These are phyloP conservation scores for Madoqua kirkii DNA, from an alignment of 2,113 vertebrate genomes.

Conservation along the genomic window DNA sequence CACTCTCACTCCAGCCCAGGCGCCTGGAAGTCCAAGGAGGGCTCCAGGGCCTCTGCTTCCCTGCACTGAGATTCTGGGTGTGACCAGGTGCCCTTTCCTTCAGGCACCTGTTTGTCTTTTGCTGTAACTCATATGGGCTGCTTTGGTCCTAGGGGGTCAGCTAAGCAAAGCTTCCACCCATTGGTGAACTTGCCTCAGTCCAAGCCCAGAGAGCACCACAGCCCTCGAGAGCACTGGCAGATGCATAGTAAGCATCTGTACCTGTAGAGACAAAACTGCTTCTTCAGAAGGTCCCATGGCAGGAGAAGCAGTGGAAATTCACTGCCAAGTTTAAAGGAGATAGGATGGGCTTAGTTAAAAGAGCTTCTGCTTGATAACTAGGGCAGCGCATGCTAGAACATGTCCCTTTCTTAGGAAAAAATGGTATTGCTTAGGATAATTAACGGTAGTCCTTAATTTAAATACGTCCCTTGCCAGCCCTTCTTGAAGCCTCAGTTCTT, in stretches of 20 bases:
- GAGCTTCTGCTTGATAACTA: background rate
- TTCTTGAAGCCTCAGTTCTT: background rate
- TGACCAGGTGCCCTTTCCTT: background rate
- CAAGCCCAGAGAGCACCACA: background rate
- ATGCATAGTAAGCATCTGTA: background rate
- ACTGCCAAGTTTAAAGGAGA: background rate
- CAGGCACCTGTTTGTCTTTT: background rate
- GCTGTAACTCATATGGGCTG: background rate
- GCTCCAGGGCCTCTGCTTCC: background rate
- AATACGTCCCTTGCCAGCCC: background rate
- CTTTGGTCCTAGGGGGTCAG: background rate
- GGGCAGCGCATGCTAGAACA: background rate
- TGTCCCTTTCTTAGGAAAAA: background rate
- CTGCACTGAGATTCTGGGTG: background rate
- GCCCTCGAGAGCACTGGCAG: background rate
- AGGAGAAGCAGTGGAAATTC: constrained; percentile 6
- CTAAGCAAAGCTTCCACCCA: background rate
- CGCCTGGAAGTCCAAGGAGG: background rate
- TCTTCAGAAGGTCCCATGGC: background rate
- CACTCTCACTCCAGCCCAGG: background rate
- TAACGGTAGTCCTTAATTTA: background rate
- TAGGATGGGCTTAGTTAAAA: background rate
- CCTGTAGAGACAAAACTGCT: background rate
- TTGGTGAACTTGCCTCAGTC: background rate
- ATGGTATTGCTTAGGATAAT: background rate